These are phyloP conservation scores for Halisarca cf. caerulea DNA, from an alignment of 37 sponge, comb jelly and placozoan species.

Conservation along the genomic window DNA sequence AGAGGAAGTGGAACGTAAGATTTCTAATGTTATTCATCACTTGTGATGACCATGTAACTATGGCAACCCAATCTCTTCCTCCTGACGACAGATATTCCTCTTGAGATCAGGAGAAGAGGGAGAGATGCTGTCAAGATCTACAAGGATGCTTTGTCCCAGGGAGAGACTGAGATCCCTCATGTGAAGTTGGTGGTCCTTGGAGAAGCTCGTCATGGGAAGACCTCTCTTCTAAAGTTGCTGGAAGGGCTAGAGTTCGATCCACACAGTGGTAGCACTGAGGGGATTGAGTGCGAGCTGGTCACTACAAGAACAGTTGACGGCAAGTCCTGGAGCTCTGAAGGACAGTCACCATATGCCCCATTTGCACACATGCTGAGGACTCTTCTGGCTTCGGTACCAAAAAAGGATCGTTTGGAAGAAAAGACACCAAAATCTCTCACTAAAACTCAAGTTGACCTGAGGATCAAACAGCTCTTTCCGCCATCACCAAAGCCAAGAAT, in stretches of 20 bases:
- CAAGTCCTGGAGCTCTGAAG: background rate
- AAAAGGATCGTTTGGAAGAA: background rate
- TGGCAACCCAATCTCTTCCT: too few relatives aligned
- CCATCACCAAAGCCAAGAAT: background rate
- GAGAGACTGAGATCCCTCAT: constrained; percentile 44
- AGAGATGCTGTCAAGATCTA: background rate
- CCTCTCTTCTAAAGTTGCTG: constrained; percentile 4
- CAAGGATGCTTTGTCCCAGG: background rate
- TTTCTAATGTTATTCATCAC: background rate
- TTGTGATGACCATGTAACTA: too few relatives aligned
- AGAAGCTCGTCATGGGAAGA: constrained; percentile 61
- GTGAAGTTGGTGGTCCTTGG: constrained; percentile 57
- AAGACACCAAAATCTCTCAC: background rate
- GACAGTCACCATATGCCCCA: background rate
- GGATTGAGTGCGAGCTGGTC: constrained; percentile 52
- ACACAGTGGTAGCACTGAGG: constrained; percentile 36
- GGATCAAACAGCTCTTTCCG: background rate
- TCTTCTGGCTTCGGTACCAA: background rate
- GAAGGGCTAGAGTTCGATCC: constrained; percentile 19
- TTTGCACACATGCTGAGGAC: background rate
- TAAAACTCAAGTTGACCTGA: background rate
- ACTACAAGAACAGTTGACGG: background rate
- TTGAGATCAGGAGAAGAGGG: constrained; percentile 12
- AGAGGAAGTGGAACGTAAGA: constrained; percentile 10
- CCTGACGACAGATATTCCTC: constrained; percentile 33